Evolutionary conservation across 2,888 invertebrate species (phyloP), one percentile per base, ranked within the genome.

Genomic region (Myopa testacea): DNA sequence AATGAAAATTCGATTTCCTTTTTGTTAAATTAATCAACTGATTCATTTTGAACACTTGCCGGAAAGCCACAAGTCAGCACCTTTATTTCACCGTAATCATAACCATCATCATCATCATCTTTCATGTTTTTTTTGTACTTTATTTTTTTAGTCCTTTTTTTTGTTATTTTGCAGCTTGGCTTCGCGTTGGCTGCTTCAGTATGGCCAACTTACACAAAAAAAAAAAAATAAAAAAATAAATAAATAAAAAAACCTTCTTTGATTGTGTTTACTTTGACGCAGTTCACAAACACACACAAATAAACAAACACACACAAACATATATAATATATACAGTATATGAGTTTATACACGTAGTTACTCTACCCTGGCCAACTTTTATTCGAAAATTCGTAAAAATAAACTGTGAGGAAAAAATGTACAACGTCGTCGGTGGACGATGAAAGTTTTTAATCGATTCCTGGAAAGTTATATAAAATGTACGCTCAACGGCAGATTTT

Each of bases 401-500:
- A 6, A 45, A 45, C 45, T 45, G 45, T 2, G 2, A 45, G 58
- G 8, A 16, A 58, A n/a, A 19, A 62, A 62, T n/a, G 58, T 6
- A 58, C 16, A 6, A 4, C 16, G 14, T 8, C 55, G 55, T 55
- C n/a, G 2, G 19, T 7, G 62, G 10, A 62, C 8, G 62, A 19
- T 45, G 45, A 34, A 62, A 7, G 26, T 62, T 62, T 62, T 62
- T 62, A 62, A 62, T 62, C 62, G 62, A 62, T 62, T 62, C n/a
- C 62, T 62, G 19, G 4, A 26, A 62, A 62, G 26, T 26, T 62
- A 62, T n/a, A 8, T n/a, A n/a, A 26, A 26, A 26, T 26, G 26
- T 26, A 26, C 26, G 26, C 26, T 26, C 26, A 26, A 26, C 26
- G 26, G 40, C 16, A 38, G 40, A 12, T 40, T 38, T 7, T 12